Percentiles rank a stretch among this genome's conserved stretches.
Conservation (phyloP, 2,113 vertebrate species). For the Ciconia maguari region DNA sequence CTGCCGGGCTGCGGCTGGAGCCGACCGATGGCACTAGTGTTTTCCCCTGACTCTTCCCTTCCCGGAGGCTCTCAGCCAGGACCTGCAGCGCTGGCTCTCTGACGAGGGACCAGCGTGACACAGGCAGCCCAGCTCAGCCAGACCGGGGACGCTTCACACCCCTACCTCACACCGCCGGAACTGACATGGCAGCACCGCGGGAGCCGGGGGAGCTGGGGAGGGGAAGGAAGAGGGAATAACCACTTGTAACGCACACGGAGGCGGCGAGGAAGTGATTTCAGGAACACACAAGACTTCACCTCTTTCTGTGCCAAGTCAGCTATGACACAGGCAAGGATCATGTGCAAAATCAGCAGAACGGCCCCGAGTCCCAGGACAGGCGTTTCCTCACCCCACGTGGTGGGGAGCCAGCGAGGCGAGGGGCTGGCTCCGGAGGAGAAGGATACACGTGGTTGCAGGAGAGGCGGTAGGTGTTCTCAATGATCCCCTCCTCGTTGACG, state of each 20-base stretch:
- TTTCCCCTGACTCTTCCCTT: background rate
- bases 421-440: background rate
- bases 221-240: background rate
- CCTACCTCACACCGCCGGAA: background rate
- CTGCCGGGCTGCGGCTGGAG: background rate
- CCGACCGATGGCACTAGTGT: background rate
- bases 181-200: background rate
- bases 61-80: background rate
- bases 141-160: background rate
- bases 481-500: constrained; percentile 95
- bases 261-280: fast-evolving
- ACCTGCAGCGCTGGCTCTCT: background rate
- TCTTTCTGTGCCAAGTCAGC: background rate
- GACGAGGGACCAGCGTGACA: background rate
- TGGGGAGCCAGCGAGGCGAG: fast-evolving
- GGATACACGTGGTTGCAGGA: constrained; percentile 99
- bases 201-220: background rate
- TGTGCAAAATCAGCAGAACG: background rate
- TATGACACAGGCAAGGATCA: background rate
- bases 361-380: fast-evolving
- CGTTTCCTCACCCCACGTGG: fast-evolving
- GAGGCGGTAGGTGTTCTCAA: constrained; percentile 96
- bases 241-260: fast-evolving
- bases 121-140: too few species aligned
- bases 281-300: background rate